Conservation (phyloP, 1,140 invertebrate genomes). For the Rhyzopertha dominica region DNA sequence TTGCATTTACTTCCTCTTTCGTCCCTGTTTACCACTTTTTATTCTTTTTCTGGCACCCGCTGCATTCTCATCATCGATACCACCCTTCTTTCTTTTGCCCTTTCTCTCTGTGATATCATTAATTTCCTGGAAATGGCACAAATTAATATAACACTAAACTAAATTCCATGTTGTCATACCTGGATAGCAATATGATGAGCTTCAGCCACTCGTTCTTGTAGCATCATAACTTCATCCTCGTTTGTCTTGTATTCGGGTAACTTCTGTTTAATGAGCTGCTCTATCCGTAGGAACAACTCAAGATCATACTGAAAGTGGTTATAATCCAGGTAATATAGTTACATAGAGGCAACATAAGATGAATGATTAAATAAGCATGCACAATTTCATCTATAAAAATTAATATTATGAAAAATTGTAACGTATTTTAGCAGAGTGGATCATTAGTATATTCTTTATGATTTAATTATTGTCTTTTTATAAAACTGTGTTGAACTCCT, state of each 20-base stretch:
- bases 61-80: slow-evolving; percentile 68
- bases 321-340: too few relatives aligned
- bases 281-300: slow-evolving; percentile 95
- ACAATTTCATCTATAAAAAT: too few relatives aligned
- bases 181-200: slow-evolving; percentile 87
- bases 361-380: too few relatives aligned
- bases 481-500: too few relatives aligned
- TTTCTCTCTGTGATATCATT: slow-evolving; percentile 78
- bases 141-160: not conserved
- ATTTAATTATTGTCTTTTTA: too few relatives aligned
- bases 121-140: slow-evolving; percentile 55
- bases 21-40: slow-evolving; percentile 45
- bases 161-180: slow-evolving; percentile 47
- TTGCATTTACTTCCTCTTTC: slow-evolving; percentile 24
- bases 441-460: too few relatives aligned
- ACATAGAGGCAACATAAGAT: too few relatives aligned
- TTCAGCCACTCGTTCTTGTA: slow-evolving; percentile 89
- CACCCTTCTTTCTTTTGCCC: slow-evolving; percentile 53
- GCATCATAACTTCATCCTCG: slow-evolving; percentile 91
- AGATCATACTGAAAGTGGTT: slow-evolving; percentile 81
- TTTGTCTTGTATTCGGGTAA: slow-evolving; percentile 83
- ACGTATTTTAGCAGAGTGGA: not conserved
- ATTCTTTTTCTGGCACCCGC: slow-evolving; percentile 71
- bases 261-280: slow-evolving; percentile 89
- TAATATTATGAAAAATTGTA: too few relatives aligned